Conservation (phyloP, 2,797 vertebrate genomes). For the Acanthiza pusilla region DNA sequence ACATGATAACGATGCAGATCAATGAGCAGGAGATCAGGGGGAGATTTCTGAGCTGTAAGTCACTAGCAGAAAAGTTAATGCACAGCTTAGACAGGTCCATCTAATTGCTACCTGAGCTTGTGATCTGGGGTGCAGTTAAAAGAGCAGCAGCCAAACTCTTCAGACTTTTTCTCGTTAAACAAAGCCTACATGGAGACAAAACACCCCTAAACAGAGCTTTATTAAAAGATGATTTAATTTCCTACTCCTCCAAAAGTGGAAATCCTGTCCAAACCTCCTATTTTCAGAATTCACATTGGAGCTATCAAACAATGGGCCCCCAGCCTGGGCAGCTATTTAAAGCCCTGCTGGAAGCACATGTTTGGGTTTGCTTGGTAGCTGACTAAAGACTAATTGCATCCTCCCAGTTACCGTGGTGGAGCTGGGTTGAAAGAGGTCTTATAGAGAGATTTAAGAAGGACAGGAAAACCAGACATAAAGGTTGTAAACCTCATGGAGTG, state of each 20-base stretch:
- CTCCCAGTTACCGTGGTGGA: neutral
- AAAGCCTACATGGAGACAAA: conserved; percentile 56
- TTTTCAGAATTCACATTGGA: conserved; percentile 43
- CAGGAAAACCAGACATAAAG: neutral
- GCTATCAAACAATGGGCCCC: conserved; percentile 56
- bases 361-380: conserved; percentile 15
- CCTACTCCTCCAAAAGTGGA: conserved; percentile 68
- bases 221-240: conserved; percentile 73
- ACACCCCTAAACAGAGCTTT: conserved; percentile 55
- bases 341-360: conserved; percentile 16
- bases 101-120: neutral
- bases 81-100: neutral
- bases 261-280: conserved; percentile 63
- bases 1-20: rapidly evolving
- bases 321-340: conserved; percentile 55
- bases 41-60: neutral
- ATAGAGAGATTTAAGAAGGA: neutral
- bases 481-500: neutral
- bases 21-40: neutral
- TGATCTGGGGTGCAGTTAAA: neutral
- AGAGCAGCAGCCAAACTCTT: neutral
- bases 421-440: neutral
- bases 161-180: neutral
- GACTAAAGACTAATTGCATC: neutral
- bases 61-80: neutral